Evolutionary conservation across 2,888 invertebrate genomes (phyloP).

Genomic region (Yponomeuta cagnagella): DNA sequence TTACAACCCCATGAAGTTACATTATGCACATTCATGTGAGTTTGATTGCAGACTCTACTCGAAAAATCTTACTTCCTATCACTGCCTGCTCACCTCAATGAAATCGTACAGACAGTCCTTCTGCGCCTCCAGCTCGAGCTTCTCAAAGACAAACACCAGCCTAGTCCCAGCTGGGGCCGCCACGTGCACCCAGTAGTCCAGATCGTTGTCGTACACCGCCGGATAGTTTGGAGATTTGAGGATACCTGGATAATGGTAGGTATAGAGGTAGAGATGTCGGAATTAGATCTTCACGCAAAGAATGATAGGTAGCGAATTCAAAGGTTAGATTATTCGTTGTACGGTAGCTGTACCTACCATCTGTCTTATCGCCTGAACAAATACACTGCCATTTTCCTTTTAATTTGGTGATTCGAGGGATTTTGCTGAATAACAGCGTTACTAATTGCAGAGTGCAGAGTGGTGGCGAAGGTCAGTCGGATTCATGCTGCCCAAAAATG

Average conservation of each 20-base stretch:
- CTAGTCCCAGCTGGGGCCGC: conserved; percentile 79
- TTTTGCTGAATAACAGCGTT: too few relatives aligned
- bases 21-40: too few relatives aligned
- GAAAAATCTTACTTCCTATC: neutral
- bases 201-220: conserved; percentile 80
- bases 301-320: neutral
- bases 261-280: neutral
- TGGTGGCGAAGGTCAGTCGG: too few relatives aligned
- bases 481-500: too few relatives aligned
- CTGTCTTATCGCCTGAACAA: too few relatives aligned
- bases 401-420: too few relatives aligned
- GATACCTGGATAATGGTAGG: conserved; percentile 58
- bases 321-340: too few relatives aligned
- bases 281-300: conserved; percentile 19
- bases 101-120: conserved; percentile 87
- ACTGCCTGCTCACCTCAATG: conserved; percentile 72
- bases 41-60: too few relatives aligned
- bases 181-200: conserved; percentile 82
- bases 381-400: too few relatives aligned
- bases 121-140: conserved; percentile 84
- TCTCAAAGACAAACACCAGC: conserved; percentile 80
- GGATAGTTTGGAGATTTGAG: conserved; percentile 84
- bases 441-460: too few relatives aligned
- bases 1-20: too few relatives aligned
- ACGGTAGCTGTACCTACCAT: too few relatives aligned